Conservation (phyloP, 2,888 invertebrate genomes). For the Leucozona laternaria region DNA sequence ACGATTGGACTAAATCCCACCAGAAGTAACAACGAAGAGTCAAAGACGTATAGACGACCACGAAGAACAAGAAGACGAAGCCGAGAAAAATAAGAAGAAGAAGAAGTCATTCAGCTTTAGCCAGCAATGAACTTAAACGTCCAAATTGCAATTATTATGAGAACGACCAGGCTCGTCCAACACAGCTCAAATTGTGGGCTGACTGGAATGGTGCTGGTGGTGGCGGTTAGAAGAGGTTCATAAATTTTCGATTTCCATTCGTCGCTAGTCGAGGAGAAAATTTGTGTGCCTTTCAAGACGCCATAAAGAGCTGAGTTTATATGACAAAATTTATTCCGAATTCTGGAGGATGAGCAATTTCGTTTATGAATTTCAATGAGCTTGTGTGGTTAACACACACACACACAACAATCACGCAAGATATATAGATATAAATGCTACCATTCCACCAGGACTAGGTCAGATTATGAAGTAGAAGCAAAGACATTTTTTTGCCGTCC, state of each 20-base stretch:
- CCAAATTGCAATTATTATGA: conserved; percentile 56
- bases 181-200: not conserved
- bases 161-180: conserved; percentile 24
- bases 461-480: conserved; percentile 33
- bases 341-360: conserved; percentile 66
- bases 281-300: conserved; percentile 74
- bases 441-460: conserved; percentile 55
- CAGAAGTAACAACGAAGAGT: conserved; percentile 2
- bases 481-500: conserved; percentile 37
- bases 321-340: conserved; percentile 70
- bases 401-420: not conserved
- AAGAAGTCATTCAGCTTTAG: conserved; percentile 41
- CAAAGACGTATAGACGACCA: conserved; percentile 30
- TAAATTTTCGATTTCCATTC: conserved; percentile 75
- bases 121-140: conserved; percentile 19
- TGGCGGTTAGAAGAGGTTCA: conserved; percentile 53
- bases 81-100: conserved; percentile 4
- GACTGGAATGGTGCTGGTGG: too few relatives aligned
- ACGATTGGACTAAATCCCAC: conserved; percentile 18
- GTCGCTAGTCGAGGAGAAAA: conserved; percentile 72
- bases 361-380: conserved; percentile 75
- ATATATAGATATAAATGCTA: not conserved
- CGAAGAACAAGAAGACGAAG: conserved; percentile 25
- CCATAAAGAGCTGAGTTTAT: conserved; percentile 74
- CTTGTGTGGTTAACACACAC: conserved; percentile 34